A percentile compares a stretch with the other conserved stretches of the same genome.
Evolutionary conservation across 2,797 vertebrate genomes (phyloP).

Genomic region (Lates japonicus): DNA sequence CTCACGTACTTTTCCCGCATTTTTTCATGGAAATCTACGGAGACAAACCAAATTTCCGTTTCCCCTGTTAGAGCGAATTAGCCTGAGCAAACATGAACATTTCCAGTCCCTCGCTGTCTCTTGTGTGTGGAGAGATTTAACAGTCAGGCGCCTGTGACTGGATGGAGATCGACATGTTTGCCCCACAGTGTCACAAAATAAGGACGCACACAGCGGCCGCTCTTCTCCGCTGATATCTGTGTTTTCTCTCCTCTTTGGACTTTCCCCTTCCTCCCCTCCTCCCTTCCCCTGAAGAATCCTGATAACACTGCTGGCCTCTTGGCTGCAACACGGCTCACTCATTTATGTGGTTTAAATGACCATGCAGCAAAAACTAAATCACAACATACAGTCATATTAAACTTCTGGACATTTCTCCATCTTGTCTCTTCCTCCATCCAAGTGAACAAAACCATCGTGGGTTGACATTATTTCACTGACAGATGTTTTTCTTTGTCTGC

Average conservation of each 20-base stretch:
- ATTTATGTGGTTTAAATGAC: not conserved
- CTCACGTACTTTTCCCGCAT: constrained; percentile 2
- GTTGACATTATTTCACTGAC: not conserved
- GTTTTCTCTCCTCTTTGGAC: not conserved
- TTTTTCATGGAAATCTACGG: constrained; percentile 16
- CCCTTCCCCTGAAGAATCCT: not conserved
- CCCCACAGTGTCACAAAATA: constrained; percentile 42
- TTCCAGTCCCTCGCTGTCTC: constrained; percentile 34
- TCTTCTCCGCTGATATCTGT: constrained; percentile 10
- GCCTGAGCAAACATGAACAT: constrained; percentile 56
- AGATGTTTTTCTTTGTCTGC: not conserved
- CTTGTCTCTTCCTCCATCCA: not conserved
- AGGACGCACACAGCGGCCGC: constrained; percentile 37
- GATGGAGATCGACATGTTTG: constrained; percentile 64
- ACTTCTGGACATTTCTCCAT: not conserved
- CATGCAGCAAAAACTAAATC: not conserved
- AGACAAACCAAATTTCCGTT: constrained; percentile 27
- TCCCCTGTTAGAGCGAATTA: constrained; percentile 44
- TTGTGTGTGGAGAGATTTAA: constrained; percentile 55
- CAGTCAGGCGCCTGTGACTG: constrained; percentile 52
- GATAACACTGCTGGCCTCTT: not conserved
- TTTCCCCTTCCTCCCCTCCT: not conserved
- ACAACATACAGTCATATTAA: not conserved
- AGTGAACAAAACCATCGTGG: not conserved
- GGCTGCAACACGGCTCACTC: not conserved